Evolutionary conservation across 2,888 invertebrate genomes (phyloP).

Genomic region (Helobdella robusta): DNA sequence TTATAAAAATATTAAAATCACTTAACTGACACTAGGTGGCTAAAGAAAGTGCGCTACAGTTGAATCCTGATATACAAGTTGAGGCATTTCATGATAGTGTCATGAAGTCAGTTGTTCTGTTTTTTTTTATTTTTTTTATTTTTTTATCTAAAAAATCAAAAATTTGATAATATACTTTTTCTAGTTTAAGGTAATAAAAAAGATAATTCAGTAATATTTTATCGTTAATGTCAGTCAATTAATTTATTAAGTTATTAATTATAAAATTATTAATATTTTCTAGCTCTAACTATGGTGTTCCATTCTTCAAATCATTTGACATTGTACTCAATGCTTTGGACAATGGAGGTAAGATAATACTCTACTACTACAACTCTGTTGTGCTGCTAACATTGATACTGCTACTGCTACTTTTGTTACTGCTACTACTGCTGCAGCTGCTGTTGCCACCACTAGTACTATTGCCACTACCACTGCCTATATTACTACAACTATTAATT

Average conservation of each 20-base stretch:
- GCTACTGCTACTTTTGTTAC: not conserved
- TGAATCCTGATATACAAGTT: conserved; percentile 79
- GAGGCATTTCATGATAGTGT: conserved; percentile 84
- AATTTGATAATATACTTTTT: no score
- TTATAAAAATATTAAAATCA: not conserved
- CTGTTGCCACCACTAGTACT: no score
- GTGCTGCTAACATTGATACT: not conserved
- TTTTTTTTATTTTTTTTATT: conserved; percentile 6
- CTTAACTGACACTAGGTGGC: conserved; percentile 60
- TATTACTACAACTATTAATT: not conserved
- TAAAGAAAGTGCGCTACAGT: conserved; percentile 72
- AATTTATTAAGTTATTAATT: not conserved
- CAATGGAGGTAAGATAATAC: conserved; percentile 65
- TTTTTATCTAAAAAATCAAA: not conserved
- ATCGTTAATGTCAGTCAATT: not conserved
- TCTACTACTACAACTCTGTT: not conserved
- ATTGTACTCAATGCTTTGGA: conserved; percentile 93
- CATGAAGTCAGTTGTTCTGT: conserved; percentile 60
- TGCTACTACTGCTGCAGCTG: no score
- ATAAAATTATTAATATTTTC: not conserved
- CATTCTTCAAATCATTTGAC: conserved; percentile 80
- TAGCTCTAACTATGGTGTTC: conserved; percentile 77
- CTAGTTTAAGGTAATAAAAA: no score
- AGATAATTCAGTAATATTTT: not conserved
- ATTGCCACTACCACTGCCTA: not conserved